Conservation (phyloP, 2,113 vertebrate species). For the Rhabdornis inornatus region DNA sequence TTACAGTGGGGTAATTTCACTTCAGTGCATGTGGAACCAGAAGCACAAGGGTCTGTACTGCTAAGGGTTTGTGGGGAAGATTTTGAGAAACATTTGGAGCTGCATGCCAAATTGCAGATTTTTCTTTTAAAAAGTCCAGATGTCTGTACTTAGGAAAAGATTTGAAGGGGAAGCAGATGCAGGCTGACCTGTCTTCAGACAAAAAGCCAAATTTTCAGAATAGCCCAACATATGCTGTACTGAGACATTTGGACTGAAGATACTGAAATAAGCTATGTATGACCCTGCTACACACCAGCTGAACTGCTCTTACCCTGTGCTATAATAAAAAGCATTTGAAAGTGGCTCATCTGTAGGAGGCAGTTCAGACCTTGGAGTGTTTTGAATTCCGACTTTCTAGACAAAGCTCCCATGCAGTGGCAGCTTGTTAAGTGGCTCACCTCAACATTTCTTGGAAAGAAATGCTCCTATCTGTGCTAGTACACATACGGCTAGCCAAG, state of each 20-base stretch:
- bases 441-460: not conserved
- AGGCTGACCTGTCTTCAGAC: constrained; percentile 12
- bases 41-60: not conserved
- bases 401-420: not conserved
- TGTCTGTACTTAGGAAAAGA: not conserved
- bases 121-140: constrained; percentile 25
- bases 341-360: not conserved
- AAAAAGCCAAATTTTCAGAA: not conserved
- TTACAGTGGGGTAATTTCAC: constrained; percentile 2
- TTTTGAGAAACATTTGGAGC: constrained; percentile 1
- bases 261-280: not conserved
- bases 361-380: not conserved
- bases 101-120: not conserved
- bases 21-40: not conserved
- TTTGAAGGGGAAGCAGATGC: constrained; percentile 28
- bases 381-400: not conserved
- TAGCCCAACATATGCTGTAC: not conserved
- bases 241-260: not conserved
- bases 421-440: not conserved
- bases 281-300: not conserved
- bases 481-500: not conserved
- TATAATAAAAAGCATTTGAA: not conserved
- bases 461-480: not conserved
- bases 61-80: not conserved
- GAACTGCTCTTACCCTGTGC: not conserved